phyloP scores from a whole-genome alignment of 2,888 invertebrate genomes.

The Sinopyrophorus schimmeli region DNA sequence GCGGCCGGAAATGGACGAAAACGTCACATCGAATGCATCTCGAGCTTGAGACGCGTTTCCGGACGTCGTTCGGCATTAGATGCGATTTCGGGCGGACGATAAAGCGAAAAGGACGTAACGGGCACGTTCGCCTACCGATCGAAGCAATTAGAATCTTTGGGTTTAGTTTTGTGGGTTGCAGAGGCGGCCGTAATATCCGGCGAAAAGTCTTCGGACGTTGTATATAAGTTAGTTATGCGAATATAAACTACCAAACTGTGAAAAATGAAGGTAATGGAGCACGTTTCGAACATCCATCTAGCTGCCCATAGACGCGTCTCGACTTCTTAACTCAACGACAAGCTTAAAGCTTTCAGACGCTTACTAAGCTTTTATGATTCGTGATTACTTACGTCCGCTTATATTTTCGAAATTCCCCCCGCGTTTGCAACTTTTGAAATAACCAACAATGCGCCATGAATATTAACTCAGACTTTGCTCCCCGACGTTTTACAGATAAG shows the following conservation, averaged over 20 bases:
- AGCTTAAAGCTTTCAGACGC: slow-evolving; percentile 32
- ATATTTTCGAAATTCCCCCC: slow-evolving; percentile 26
- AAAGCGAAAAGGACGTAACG: no score
- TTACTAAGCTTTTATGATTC: slow-evolving; percentile 29
- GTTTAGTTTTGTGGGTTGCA: no score
- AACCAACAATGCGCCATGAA: slow-evolving; percentile 18
- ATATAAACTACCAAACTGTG: slow-evolving; percentile 32
- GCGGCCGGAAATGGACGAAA: no score
- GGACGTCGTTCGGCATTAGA: no score
- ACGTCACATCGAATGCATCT: no score
- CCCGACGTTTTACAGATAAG: no score
- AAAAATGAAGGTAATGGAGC: slow-evolving; percentile 36
- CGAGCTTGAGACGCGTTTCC: no score
- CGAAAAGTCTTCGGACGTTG: slow-evolving; percentile 23
- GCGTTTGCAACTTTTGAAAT: slow-evolving; percentile 18
- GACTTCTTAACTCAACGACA: slow-evolving; percentile 37
- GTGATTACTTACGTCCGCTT: slow-evolving; percentile 27
- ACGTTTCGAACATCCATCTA: slow-evolving; percentile 42
- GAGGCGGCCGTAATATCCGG: no score
- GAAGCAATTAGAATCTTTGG: no score
- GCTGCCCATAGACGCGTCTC: slow-evolving; percentile 32
- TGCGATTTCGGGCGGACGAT: no score
- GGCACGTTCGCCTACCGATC: no score
- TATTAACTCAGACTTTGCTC: no score
- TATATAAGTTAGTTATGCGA: slow-evolving; percentile 31